Percentiles rank a stretch among this genome's conserved stretches.
These are phyloP conservation scores for Vimba vimba DNA, from an alignment of 2,113 vertebrate genomes.

Conservation along the genomic window DNA sequence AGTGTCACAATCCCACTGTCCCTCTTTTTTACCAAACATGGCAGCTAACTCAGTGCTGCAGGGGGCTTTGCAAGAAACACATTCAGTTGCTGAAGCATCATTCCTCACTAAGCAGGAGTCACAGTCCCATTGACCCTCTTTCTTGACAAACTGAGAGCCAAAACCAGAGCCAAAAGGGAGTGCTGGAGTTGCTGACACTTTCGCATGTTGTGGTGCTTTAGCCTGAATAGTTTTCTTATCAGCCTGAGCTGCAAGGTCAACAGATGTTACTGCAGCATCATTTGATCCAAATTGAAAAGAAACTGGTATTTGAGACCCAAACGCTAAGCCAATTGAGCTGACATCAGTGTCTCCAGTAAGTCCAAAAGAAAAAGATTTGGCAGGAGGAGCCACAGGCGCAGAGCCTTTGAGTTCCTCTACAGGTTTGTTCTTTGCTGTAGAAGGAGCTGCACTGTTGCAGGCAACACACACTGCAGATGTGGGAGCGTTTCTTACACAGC, in stretches of 20 bases:
- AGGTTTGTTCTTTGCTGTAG: background rate
- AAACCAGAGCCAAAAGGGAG: slow-evolving; percentile 33
- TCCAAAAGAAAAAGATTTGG: slow-evolving; percentile 69
- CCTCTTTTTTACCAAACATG: slow-evolving; percentile 81
- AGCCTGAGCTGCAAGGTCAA: slow-evolving; percentile 73
- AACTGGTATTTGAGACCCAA: slow-evolving; percentile 64
- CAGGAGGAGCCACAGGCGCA: slow-evolving; percentile 20
- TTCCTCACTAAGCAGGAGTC: slow-evolving; percentile 76
- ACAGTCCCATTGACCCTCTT: slow-evolving; percentile 77
- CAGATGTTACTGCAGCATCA: slow-evolving; percentile 42
- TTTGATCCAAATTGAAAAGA: slow-evolving; percentile 78
- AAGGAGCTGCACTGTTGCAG: too few species aligned
- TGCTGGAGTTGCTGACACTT: slow-evolving; percentile 3
- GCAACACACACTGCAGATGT: too few species aligned
- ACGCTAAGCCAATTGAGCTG: slow-evolving; percentile 70
- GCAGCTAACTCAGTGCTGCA: slow-evolving; percentile 72
- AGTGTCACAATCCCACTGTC: slow-evolving; percentile 83
- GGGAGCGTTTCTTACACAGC: too few species aligned
- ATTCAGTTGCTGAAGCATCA: slow-evolving; percentile 72
- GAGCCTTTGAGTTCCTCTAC: slow-evolving; percentile 47
- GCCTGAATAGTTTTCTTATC: slow-evolving; percentile 72
- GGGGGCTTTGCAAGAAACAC: slow-evolving; percentile 75
- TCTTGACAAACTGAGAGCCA: slow-evolving; percentile 60
- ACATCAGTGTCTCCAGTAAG: slow-evolving; percentile 74
- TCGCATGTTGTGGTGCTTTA: background rate